A percentile compares a stretch with the other conserved stretches of the same genome.
Evolutionary conservation across 2,113 vertebrate species (phyloP).

Genomic region (Daboia siamensis): DNA sequence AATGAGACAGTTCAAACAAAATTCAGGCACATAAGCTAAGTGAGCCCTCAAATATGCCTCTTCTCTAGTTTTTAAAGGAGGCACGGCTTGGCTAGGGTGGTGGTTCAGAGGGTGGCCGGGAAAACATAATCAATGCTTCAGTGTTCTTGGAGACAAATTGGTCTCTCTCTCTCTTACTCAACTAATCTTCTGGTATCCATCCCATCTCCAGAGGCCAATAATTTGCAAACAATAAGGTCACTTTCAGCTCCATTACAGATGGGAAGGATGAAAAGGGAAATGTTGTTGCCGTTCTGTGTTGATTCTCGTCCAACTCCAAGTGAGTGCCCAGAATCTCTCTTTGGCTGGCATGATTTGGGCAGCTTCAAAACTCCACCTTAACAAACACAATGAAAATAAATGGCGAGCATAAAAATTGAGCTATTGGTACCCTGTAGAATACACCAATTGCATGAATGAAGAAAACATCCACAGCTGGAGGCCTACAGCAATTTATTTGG

Average conservation of each 20-base stretch:
- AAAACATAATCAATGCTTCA: fast-evolving
- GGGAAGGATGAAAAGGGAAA: constrained; percentile 2
- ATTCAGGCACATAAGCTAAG: not conserved
- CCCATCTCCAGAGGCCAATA: fast-evolving
- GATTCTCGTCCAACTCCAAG: constrained; percentile 7
- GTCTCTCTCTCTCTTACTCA: not conserved
- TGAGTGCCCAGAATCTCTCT: not conserved
- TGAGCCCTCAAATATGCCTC: not conserved
- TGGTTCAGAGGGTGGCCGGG: not conserved
- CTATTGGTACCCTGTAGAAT: not conserved
- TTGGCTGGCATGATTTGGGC: not conserved
- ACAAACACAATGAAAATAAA: constrained; percentile 24
- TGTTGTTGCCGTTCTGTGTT: fast-evolving
- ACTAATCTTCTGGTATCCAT: not conserved
- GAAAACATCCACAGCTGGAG: not conserved
- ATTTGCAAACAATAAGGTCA: constrained; percentile 6
- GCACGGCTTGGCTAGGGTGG: not conserved
- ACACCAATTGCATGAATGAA: not conserved
- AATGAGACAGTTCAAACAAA: too few species aligned
- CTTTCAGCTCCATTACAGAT: not conserved
- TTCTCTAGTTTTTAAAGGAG: not conserved
- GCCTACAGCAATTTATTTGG: not conserved
- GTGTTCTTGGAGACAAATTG: not conserved
- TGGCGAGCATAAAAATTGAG: not conserved
- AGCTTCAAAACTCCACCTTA: constrained; percentile 15